A percentile compares a stretch with the other conserved stretches of the same genome.
These are phyloP conservation scores for Tetraodon nigroviridis DNA, from an alignment of 2,113 vertebrate species.

Conservation along the genomic window DNA sequence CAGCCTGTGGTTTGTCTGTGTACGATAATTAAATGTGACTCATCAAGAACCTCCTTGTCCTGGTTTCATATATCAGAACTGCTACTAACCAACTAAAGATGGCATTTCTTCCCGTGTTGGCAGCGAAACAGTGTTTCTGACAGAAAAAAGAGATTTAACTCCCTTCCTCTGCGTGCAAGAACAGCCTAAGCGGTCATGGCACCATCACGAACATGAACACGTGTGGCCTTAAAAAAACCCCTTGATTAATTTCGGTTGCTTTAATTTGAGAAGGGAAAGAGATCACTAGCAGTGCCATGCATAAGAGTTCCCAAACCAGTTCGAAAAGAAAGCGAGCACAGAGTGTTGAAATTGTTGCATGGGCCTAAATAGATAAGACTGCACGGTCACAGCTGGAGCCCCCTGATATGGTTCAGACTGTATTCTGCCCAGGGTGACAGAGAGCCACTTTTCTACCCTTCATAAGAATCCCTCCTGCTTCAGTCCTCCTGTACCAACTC, in stretches of 20 bases:
- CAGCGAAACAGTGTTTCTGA: conserved; percentile 4
- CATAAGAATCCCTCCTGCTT: conserved; percentile 50
- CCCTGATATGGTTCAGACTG: conserved; percentile 65
- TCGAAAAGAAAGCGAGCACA: conserved; percentile 22
- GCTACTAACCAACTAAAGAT: not conserved
- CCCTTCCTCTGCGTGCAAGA: not conserved
- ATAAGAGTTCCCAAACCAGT: conserved; percentile 47
- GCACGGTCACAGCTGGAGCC: conserved; percentile 61
- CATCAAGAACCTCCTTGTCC: not conserved
- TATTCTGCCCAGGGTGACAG: conserved; percentile 58
- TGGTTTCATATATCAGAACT: not conserved
- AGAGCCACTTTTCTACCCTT: conserved; percentile 48
- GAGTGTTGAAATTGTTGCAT: conserved; percentile 48
- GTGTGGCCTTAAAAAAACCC: conserved; percentile 44
- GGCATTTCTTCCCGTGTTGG: not conserved
- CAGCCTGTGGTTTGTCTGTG: conserved; percentile 2
- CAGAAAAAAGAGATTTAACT: conserved; percentile 7
- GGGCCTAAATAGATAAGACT: conserved; percentile 59
- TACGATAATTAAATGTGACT: conserved; percentile 11
- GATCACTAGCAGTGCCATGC: conserved; percentile 36
- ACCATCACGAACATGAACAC: conserved; percentile 20
- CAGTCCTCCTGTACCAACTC: conserved; percentile 53
- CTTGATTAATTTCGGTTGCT: conserved; percentile 33
- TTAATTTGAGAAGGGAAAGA: conserved; percentile 18
- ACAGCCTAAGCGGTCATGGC: not conserved